Evolutionary conservation across 2,888 invertebrate genomes (phyloP).

Genomic region (Macrophya alboannulata): DNA sequence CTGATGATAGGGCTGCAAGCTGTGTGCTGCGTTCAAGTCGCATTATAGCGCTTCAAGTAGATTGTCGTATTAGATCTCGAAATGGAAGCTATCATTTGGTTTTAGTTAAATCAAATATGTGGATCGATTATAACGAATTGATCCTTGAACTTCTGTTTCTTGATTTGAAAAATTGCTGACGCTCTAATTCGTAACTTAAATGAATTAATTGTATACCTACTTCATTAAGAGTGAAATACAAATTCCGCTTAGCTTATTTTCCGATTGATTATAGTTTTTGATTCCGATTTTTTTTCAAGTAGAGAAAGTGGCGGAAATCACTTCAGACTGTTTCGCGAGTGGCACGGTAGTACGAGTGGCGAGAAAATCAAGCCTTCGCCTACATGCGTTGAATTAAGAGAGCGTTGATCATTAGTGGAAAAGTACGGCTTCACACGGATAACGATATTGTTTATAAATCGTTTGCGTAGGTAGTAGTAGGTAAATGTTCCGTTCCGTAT

Average conservation of each 20-base stretch:
- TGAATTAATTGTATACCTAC: too few relatives aligned
- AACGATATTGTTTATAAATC: not conserved
- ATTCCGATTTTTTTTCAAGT: too few relatives aligned
- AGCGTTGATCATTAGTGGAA: slow-evolving; percentile 9
- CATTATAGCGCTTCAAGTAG: not conserved
- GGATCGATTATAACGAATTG: not conserved
- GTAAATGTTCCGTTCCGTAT: not conserved
- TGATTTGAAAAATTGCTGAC: too few relatives aligned
- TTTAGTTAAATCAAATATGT: not conserved
- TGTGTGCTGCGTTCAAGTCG: not conserved
- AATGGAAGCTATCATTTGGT: not conserved
- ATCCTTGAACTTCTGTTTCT: not conserved
- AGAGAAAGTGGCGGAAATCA: too few relatives aligned
- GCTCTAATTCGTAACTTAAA: too few relatives aligned
- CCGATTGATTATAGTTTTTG: too few relatives aligned
- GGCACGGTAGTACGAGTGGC: not conserved
- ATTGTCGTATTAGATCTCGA: not conserved
- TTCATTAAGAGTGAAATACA: too few relatives aligned
- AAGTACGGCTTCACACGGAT: not conserved
- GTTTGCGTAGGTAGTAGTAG: not conserved
- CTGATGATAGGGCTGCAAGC: not conserved
- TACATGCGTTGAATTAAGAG: not conserved
- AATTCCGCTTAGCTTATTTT: too few relatives aligned
- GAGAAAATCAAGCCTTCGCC: not conserved
- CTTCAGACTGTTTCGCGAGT: not conserved